These are phyloP conservation scores for Cantharis lateralis DNA, from an alignment of 2,888 invertebrate genomes.

Conservation along the genomic window DNA sequence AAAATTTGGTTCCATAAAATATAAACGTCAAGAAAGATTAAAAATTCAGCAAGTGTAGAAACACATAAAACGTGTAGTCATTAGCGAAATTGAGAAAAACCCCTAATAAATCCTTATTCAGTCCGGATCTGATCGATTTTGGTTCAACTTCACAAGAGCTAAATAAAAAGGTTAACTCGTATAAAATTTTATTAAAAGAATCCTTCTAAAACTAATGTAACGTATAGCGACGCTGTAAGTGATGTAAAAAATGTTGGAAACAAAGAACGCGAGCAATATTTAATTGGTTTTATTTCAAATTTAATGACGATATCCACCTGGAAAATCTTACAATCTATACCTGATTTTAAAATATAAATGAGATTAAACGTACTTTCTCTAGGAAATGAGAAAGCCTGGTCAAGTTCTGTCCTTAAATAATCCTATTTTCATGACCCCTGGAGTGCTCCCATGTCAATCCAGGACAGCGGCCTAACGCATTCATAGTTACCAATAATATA, in stretches of 20 bases:
- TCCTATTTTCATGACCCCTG: conserved; percentile 14
- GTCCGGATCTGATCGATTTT: conserved; percentile 26
- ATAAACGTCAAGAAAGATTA: conserved; percentile 1
- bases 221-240: neutral
- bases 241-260: neutral
- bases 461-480: neutral
- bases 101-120: conserved; percentile 27
- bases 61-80: conserved; percentile 22
- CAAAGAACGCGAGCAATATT: neutral
- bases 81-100: conserved; percentile 24
- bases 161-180: neutral
- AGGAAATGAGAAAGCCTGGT: conserved; percentile 34
- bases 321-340: neutral
- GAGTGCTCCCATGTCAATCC: neutral
- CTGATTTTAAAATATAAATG: conserved; percentile 31
- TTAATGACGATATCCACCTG: neutral
- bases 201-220: neutral
- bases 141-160: conserved; percentile 1
- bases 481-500: neutral
- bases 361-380: conserved; percentile 38
- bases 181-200: neutral
- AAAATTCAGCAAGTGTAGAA: conserved; percentile 24
- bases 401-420: conserved; percentile 33
- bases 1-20: neutral
- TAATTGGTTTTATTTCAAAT: neutral